phyloP scores from a whole-genome alignment of 2,113 vertebrate genomes.

The Nansenia antarctica region DNA sequence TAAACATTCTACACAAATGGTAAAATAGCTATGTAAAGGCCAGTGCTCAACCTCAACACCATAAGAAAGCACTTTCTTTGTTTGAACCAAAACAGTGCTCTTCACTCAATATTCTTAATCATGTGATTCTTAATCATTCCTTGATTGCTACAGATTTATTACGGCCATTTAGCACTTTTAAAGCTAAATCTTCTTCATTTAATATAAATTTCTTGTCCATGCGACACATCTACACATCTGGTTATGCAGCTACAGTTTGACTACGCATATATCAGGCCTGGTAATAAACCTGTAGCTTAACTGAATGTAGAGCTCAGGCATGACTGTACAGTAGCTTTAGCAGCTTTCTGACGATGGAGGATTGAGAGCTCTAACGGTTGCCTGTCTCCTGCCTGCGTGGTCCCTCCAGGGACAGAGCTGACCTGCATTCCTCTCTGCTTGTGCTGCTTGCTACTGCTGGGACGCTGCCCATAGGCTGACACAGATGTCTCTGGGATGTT shows the following conservation, averaged over 20 bases:
- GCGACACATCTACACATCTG: neutral
- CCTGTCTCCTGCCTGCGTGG: slow-evolving; percentile 17
- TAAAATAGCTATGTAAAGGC: no score
- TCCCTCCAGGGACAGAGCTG: slow-evolving; percentile 22
- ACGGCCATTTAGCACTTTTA: no score
- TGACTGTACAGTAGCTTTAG: neutral
- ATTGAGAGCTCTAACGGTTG: slow-evolving; percentile 1
- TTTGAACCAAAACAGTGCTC: no score
- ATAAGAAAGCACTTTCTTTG: no score
- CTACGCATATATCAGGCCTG: neutral
- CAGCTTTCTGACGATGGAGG: neutral
- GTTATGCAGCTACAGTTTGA: neutral
- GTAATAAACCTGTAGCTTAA: neutral
- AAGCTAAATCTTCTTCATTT: no score
- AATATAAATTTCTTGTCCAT: neutral
- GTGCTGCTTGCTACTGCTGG: slow-evolving; percentile 22
- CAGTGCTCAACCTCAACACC: no score
- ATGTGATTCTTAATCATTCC: no score
- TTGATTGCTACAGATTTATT: no score
- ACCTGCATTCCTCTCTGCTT: slow-evolving; percentile 28
- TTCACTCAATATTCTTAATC: no score
- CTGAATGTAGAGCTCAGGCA: neutral
- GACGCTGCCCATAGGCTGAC: slow-evolving; percentile 21
- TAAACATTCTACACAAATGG: no score
- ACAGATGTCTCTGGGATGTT: slow-evolving; percentile 28